Evolutionary conservation across 2,113 vertebrate genomes (phyloP).

Genomic region (Sarotherodon lohbergeri): DNA sequence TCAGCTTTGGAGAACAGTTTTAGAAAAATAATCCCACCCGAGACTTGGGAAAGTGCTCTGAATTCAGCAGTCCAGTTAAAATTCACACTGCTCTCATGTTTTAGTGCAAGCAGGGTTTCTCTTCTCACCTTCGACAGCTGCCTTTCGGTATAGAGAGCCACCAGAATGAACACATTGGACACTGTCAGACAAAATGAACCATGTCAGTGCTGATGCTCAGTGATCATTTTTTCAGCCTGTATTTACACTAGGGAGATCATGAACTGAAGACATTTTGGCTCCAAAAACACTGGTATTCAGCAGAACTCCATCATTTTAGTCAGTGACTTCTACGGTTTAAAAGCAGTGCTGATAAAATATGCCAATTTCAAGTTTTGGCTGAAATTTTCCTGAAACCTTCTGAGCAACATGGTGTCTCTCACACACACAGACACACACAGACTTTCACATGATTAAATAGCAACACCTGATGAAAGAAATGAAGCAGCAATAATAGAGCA

Average conservation of each 20-base stretch:
- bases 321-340: not conserved
- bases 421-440: not conserved
- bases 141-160: slow-evolving; percentile 80
- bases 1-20: slow-evolving; percentile 17
- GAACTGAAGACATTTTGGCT: not conserved
- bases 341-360: not conserved
- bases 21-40: slow-evolving; percentile 34
- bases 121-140: slow-evolving; percentile 78
- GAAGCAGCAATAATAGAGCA: slow-evolving; percentile 31
- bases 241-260: not conserved
- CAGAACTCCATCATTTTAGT: not conserved
- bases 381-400: not conserved
- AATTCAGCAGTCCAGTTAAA: slow-evolving; percentile 3
- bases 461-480: slow-evolving; percentile 42
- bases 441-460: slow-evolving; percentile 13
- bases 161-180: slow-evolving; percentile 78
- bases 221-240: not conserved
- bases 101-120: not conserved
- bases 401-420: not conserved
- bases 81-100: not conserved
- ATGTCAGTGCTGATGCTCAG: not conserved
- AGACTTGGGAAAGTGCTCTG: slow-evolving; percentile 4
- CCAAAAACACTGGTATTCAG: not conserved
- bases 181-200: slow-evolving; percentile 62
- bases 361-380: not conserved